phyloP scores from a whole-genome alignment of 1,140 invertebrate genomes.

The Amyelois transitella region DNA sequence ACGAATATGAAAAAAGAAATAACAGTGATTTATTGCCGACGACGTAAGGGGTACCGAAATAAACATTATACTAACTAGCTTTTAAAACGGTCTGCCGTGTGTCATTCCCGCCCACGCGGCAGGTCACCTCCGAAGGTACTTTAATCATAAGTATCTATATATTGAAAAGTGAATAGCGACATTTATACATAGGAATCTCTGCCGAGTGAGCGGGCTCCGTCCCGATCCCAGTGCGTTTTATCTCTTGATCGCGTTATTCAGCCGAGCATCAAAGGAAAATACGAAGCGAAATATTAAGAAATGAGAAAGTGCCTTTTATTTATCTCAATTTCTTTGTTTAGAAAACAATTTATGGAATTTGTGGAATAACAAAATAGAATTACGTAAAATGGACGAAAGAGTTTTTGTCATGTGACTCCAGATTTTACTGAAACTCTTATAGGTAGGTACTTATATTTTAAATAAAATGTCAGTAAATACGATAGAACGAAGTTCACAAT shows the following conservation, averaged over 20 bases:
- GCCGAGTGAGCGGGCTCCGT: conserved; percentile 34
- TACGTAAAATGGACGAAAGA: conserved; percentile 6
- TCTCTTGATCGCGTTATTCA: conserved; percentile 70
- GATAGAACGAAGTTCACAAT: no score
- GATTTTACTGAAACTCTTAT: no score
- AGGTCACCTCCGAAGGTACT: neutral
- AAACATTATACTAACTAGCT: conserved; percentile 6
- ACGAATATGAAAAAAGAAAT: conserved; percentile 19
- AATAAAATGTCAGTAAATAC: no score
- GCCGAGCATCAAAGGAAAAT: conserved; percentile 66
- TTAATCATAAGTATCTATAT: neutral
- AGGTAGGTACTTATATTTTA: no score
- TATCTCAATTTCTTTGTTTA: conserved; percentile 36
- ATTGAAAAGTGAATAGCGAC: conserved; percentile 38
- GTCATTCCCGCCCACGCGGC: conserved; percentile 11
- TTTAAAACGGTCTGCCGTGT: conserved; percentile 8
- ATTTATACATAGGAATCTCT: conserved; percentile 35
- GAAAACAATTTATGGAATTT: conserved; percentile 22
- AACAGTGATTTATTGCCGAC: conserved; percentile 11
- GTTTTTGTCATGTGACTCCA: no score
- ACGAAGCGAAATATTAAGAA: conserved; percentile 52
- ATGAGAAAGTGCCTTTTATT: conserved; percentile 47
- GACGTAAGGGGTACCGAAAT: conserved; percentile 17
- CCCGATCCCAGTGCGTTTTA: conserved; percentile 52
- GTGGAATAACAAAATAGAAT: conserved; percentile 5